Percentiles rank a stretch among this genome's conserved stretches.
Evolutionary conservation across 2,797 vertebrate genomes (phyloP).

Genomic region (Gymnocypris eckloni): DNA sequence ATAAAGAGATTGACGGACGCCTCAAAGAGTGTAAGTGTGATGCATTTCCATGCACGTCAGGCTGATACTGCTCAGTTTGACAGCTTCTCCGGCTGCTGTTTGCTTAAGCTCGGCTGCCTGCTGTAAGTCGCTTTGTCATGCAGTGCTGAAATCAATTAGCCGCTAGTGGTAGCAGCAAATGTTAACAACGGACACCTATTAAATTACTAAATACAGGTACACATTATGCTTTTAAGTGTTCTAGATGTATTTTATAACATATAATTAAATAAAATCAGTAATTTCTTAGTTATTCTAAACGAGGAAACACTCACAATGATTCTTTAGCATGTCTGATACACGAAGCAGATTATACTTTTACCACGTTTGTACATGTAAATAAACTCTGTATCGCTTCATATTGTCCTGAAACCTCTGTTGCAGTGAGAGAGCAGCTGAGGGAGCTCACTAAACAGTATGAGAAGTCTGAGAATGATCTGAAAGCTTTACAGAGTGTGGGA

Average conservation of each 20-base stretch:
- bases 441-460: slow-evolving; percentile 98
- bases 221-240: not conserved
- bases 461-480: slow-evolving; percentile 98
- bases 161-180: slow-evolving; percentile 38
- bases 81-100: not conserved
- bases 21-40: slow-evolving; percentile 89
- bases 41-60: not conserved
- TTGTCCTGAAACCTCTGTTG: not conserved
- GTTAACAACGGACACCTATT: too few species aligned
- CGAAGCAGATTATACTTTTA: not conserved
- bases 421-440: slow-evolving; percentile 95
- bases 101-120: slow-evolving; percentile 27
- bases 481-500: slow-evolving; percentile 96
- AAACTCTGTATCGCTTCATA: not conserved
- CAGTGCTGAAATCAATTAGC: slow-evolving; percentile 57
- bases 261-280: not conserved
- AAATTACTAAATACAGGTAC: not conserved
- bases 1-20: slow-evolving; percentile 96
- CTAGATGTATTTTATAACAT: not conserved
- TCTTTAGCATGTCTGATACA: slow-evolving; percentile 7
- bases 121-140: slow-evolving; percentile 88
- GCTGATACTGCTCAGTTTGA: not conserved
- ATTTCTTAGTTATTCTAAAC: not conserved
- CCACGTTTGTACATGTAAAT: not conserved
- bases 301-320: not conserved